These are phyloP conservation scores for Lagodon rhomboides DNA, from an alignment of 2,797 vertebrate genomes.

Conservation along the genomic window DNA sequence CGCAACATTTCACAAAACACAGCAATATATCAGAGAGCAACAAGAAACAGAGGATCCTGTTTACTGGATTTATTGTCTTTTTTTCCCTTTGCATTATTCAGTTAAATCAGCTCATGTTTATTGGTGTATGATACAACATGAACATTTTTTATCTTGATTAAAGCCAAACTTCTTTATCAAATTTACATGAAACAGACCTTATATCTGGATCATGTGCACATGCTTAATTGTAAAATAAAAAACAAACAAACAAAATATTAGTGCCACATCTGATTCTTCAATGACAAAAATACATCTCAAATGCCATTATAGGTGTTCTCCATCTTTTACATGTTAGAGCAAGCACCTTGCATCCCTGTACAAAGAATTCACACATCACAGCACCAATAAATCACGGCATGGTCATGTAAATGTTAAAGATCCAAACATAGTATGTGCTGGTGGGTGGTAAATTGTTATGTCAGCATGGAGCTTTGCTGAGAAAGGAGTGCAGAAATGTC, in stretches of 20 bases:
- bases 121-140: too few species aligned
- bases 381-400: constrained; percentile 71
- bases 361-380: constrained; percentile 48
- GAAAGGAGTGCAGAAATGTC: constrained; percentile 73
- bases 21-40: too few species aligned
- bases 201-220: not conserved
- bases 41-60: too few species aligned
- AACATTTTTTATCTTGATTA: not conserved
- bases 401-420: constrained; percentile 77
- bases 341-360: constrained; percentile 45
- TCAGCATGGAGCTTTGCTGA: constrained; percentile 79
- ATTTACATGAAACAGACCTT: not conserved
- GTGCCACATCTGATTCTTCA: not conserved
- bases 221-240: not conserved
- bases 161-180: not conserved
- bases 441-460: constrained; percentile 76
- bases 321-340: constrained; percentile 29
- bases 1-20: too few species aligned
- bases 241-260: not conserved
- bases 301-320: constrained; percentile 15
- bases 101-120: not conserved
- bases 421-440: constrained; percentile 70
- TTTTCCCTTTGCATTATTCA: not conserved
- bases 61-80: too few species aligned
- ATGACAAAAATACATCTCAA: constrained; percentile 5